phyloP scores from a whole-genome alignment of 2,113 vertebrate genomes.

The Nothocercus julius region DNA sequence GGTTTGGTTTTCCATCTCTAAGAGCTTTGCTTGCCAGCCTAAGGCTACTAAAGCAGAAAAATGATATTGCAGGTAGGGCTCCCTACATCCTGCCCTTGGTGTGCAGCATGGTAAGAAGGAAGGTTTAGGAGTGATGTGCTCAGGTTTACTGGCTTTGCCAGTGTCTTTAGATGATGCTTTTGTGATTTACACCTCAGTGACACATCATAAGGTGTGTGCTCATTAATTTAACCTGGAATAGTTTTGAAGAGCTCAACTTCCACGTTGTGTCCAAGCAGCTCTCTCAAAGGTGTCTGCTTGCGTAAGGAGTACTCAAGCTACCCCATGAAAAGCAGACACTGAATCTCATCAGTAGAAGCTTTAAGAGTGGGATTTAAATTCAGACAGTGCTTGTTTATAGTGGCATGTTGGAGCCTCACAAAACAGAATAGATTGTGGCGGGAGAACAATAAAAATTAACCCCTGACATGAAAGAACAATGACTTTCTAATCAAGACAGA shows the following conservation, averaged over 20 bases:
- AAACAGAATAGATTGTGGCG: not conserved
- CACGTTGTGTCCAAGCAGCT: not conserved
- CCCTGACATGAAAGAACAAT: not conserved
- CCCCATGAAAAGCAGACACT: not conserved
- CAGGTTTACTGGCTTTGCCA: not conserved
- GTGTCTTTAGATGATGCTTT: not conserved
- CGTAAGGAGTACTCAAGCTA: not conserved
- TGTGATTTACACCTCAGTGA: not conserved
- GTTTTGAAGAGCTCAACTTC: not conserved
- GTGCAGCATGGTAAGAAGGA: not conserved
- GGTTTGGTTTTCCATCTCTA: not conserved
- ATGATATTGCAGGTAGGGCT: not conserved
- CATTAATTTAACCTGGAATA: not conserved
- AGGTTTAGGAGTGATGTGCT: not conserved
- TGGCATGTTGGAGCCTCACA: not conserved
- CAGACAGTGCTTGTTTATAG: not conserved
- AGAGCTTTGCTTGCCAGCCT: not conserved
- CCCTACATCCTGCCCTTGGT: not conserved
- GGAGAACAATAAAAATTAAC: conserved; percentile 33
- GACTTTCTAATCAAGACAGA: conserved; percentile 5
- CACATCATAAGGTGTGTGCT: not conserved
- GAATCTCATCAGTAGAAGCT: not conserved
- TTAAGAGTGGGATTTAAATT: not conserved
- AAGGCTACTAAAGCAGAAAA: not conserved
- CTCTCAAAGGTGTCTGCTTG: not conserved